A percentile compares a stretch with the other conserved stretches of the same genome.
Conservation (phyloP, 2,888 invertebrate species). For the Ecliptopera silaceata region DNA sequence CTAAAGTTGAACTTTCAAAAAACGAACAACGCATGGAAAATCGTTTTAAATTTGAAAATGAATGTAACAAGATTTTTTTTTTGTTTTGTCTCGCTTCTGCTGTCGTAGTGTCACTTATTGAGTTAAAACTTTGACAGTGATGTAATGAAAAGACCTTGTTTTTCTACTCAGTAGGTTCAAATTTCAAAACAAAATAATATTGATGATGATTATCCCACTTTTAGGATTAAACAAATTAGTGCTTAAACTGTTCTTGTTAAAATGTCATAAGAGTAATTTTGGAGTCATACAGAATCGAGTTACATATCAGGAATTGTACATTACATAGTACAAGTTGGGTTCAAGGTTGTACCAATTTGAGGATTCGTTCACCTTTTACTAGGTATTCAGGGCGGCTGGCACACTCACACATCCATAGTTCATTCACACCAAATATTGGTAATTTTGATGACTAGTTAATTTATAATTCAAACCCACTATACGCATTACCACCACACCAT, state of each 20-base stretch:
- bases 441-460: background rate
- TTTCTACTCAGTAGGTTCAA: no score
- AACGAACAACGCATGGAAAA: no score
- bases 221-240: background rate
- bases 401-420: background rate
- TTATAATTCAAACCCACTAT: background rate
- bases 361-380: conserved; percentile 24
- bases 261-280: conserved; percentile 9
- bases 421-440: background rate
- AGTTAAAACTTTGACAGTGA: no score
- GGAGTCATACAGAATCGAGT: conserved; percentile 3
- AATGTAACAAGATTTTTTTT: no score
- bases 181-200: no score
- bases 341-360: conserved; percentile 29
- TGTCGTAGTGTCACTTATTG: no score
- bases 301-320: conserved; percentile 12
- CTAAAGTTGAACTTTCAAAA: no score
- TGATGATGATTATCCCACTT: background rate
- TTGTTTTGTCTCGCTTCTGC: no score
- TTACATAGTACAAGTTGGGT: conserved; percentile 24
- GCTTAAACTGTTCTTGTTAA: background rate
- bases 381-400: background rate
- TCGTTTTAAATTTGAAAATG: no score
- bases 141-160: no score
- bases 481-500: no score